A percentile compares a stretch with the other conserved stretches of the same genome.
phyloP scores from a whole-genome alignment of 2,888 invertebrate genomes.

The Heliconius charithonia region DNA sequence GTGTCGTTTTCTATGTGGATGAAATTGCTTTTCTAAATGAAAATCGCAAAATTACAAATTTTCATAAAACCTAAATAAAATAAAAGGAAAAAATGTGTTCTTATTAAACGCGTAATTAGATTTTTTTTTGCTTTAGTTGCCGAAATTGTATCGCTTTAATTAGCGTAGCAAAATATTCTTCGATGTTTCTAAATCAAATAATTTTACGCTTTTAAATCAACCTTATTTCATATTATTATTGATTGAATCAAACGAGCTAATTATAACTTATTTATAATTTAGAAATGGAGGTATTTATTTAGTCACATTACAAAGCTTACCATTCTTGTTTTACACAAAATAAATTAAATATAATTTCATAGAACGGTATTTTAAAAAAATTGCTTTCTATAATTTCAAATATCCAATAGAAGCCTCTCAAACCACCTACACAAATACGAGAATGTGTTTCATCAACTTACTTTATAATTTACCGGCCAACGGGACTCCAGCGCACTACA shows the following conservation, averaged over 20 bases:
- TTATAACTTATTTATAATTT: not conserved
- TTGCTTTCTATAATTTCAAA: constrained; percentile 35
- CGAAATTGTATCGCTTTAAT: constrained; percentile 3
- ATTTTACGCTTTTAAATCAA: constrained; percentile 3
- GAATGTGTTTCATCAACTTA: constrained; percentile 63
- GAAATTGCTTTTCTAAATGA: not conserved
- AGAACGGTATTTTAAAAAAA: not conserved
- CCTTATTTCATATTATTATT: not conserved
- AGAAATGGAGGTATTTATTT: not conserved
- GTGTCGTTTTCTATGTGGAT: too few species aligned
- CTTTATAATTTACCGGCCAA: constrained; percentile 69
- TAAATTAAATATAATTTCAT: not conserved
- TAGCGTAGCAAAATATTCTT: not conserved
- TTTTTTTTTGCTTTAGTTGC: constrained; percentile 7
- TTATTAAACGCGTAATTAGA: not conserved
- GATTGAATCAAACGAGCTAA: not conserved
- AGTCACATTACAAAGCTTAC: not conserved
- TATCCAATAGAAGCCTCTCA: constrained; percentile 39
- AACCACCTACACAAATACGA: constrained; percentile 56
- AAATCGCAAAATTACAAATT: not conserved
- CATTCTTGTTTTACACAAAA: not conserved
- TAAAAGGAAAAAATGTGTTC: not conserved
- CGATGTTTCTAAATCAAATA: constrained; percentile 14
- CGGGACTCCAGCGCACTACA: constrained; percentile 69
- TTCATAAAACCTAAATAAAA: not conserved